Base-by-base conservation (phyloP, 2,888 invertebrate species). In the Actias luna region DNA sequence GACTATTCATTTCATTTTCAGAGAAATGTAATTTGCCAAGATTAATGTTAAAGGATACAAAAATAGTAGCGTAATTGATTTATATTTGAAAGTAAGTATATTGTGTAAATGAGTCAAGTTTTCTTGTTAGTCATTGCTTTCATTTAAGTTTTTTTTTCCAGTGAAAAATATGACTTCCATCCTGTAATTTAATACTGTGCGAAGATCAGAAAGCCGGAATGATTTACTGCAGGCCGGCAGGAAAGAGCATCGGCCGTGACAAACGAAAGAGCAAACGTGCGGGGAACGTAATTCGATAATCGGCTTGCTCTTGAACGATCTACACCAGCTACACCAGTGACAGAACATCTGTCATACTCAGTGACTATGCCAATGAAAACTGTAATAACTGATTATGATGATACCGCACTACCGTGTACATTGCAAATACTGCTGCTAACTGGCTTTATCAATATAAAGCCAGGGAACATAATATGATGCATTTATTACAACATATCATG, bases 221-320 rank as follows among this genome's bases (percentile, higher is more conserved):
- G 59, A 59, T 59, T 42, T 59, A 42, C 59, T 59, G 42, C 61
- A 61, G 55, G 29, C 39, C 29, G 52, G 58, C 58, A 60, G 72
- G 84, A 83, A 82, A 82, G 79, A 85, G 81, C 84, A 84, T 73
- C 83, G 91, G 82, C 92, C 91, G 72, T 90, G 91, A 85, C 91
- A 90, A 80, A 84, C 83, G 88, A 88, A 92, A 90, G 91, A 90
- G 88, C 92, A 89, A 76, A 75, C 76, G 74, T 73, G 77, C 82
- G 83, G 88, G 89, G 87, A 82, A 73, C 84, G 81, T 90, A 90
- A 92, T 91, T 90, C 87, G 89, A 90, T 92, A 92, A 92, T 90
- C 79, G 86, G 59, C 80, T 70, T 85, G 92, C 86, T 89, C 91
- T 90, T 92, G 92, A 91, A 89, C 85, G 84, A 70, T 70, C 74